Percentiles rank a stretch among this genome's conserved stretches.
phyloP scores from a whole-genome alignment of 2,797 vertebrate genomes.

The Acestrorhynchus altus region DNA sequence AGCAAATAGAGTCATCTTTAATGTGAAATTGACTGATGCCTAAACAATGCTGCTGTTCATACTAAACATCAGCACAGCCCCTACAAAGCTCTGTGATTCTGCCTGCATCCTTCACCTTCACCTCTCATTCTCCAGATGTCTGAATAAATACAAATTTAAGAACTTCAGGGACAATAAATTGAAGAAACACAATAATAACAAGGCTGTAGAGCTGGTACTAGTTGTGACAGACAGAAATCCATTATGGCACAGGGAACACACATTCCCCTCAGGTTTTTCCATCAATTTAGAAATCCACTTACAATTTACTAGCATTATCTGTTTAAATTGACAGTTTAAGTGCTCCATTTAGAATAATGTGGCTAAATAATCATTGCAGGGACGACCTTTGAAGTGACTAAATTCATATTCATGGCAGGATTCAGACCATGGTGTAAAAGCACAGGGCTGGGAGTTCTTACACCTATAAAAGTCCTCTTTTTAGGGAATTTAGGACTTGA shows the following conservation, averaged over 20 bases:
- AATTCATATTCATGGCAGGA: slow-evolving; percentile 21
- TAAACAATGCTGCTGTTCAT: no score
- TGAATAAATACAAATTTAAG: background rate
- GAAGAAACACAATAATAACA: background rate
- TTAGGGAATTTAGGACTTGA: no score
- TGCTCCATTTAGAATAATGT: slow-evolving; percentile 23
- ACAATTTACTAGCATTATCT: slow-evolving; percentile 25
- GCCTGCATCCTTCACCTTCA: background rate
- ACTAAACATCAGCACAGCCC: background rate
- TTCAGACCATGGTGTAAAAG: background rate
- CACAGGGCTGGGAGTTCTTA: background rate
- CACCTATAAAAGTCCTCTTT: no score
- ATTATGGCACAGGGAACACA: slow-evolving; percentile 17
- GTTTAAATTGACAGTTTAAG: slow-evolving; percentile 45
- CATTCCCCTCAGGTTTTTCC: slow-evolving; percentile 30
- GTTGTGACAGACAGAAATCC: slow-evolving; percentile 19
- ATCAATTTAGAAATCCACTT: slow-evolving; percentile 40
- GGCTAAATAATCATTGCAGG: slow-evolving; percentile 16
- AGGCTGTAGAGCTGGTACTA: background rate
- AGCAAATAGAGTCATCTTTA: no score
- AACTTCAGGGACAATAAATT: background rate
- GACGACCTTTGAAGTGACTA: slow-evolving; percentile 39
- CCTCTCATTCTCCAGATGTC: background rate
- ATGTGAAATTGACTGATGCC: background rate
- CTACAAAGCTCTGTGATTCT: background rate